These are phyloP conservation scores for Thaumetopoea pityocampa DNA, from an alignment of 1,140 invertebrate genomes.

Conservation along the genomic window DNA sequence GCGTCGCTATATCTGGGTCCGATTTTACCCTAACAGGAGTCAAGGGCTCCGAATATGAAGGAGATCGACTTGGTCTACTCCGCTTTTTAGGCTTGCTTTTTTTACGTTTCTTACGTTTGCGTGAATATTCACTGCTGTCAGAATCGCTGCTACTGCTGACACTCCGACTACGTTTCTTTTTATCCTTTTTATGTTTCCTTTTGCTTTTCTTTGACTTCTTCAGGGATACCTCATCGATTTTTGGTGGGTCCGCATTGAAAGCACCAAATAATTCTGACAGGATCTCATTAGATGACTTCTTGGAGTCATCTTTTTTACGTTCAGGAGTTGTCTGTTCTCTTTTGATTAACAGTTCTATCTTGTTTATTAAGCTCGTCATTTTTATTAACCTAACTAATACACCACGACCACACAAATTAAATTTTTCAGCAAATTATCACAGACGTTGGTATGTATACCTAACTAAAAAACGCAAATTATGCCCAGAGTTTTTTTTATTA, in stretches of 20 bases:
- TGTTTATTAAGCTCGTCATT: conserved; percentile 61
- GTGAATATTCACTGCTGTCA: conserved; percentile 48
- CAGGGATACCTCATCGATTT: conserved; percentile 54
- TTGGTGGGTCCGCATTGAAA: conserved; percentile 80
- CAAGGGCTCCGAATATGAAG: conserved; percentile 14
- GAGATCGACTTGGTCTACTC: conserved; percentile 57
- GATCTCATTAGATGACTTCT: conserved; percentile 86
- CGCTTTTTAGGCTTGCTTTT: conserved; percentile 77
- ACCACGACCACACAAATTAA: background rate
- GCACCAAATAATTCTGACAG: conserved; percentile 86
- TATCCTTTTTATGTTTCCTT: conserved; percentile 68
- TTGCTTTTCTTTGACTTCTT: conserved; percentile 61
- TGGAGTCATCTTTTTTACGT: conserved; percentile 62
- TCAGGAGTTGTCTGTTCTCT: conserved; percentile 62
- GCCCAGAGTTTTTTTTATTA: too few relatives aligned
- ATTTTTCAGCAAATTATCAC: background rate
- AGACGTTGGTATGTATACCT: too few relatives aligned
- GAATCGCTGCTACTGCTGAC: conserved; percentile 42
- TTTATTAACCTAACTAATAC: background rate
- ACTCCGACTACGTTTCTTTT: conserved; percentile 59
- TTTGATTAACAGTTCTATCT: conserved; percentile 63
- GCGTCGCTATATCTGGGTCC: conserved; percentile 68
- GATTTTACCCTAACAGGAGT: conserved; percentile 49
- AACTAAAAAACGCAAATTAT: too few relatives aligned
- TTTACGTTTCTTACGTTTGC: conserved; percentile 72